Percentiles rank a stretch among this genome's conserved stretches.
phyloP scores from a whole-genome alignment of 2,113 vertebrate species.

The Hippocampus comes region DNA sequence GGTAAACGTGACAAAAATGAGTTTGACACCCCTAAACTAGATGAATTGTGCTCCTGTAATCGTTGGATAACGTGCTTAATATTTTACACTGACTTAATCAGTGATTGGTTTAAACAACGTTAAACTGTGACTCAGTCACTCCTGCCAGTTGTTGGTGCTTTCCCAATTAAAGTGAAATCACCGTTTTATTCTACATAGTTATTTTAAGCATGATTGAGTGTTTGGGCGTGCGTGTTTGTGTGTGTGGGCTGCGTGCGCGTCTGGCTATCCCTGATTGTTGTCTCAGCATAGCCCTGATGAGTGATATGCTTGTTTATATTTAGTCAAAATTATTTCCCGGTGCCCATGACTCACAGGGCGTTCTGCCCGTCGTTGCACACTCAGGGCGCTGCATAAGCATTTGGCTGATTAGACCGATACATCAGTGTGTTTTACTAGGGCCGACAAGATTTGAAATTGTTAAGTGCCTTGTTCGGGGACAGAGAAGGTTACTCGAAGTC shows the following conservation, averaged over 20 bases:
- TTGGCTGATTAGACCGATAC: constrained; percentile 11
- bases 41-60: background rate
- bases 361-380: constrained; percentile 33
- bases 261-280: constrained; percentile 1
- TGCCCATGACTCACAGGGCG: constrained; percentile 58
- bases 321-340: constrained; percentile 55
- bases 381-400: constrained; percentile 20
- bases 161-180: constrained; percentile 13
- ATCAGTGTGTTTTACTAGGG: background rate
- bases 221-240: constrained; percentile 9
- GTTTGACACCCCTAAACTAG: too few species aligned
- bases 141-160: constrained; percentile 6
- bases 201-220: constrained; percentile 19
- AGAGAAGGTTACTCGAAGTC: background rate
- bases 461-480: background rate
- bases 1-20: too few species aligned
- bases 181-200: constrained; percentile 5
- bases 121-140: constrained; percentile 15
- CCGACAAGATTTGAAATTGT: background rate
- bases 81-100: background rate
- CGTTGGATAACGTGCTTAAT: background rate
- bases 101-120: constrained; percentile 7
- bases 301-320: constrained; percentile 59
- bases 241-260: constrained; percentile 2
- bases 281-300: constrained; percentile 35